Conservation (phyloP, 2,797 vertebrate species). For the Lates japonicus region DNA sequence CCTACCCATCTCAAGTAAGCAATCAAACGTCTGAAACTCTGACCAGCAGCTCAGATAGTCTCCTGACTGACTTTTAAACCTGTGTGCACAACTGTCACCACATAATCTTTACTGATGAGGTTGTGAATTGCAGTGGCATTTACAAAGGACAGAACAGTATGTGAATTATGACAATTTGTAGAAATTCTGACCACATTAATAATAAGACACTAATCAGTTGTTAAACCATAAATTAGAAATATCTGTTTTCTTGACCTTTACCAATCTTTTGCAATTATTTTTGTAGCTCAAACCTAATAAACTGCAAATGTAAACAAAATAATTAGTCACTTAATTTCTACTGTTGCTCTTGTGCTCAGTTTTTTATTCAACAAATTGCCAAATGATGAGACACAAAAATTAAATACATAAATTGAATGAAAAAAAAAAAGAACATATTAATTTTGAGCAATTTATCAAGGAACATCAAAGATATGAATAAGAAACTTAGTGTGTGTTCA, state of each 20-base stretch:
- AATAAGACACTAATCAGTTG: neutral
- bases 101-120: neutral
- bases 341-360: too few species aligned
- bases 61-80: neutral
- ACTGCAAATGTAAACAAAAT: neutral
- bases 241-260: neutral
- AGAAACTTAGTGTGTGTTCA: too few species aligned
- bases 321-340: too few species aligned
- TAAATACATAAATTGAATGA: neutral
- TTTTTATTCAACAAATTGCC: neutral
- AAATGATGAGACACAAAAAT: neutral
- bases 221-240: neutral
- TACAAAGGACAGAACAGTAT: neutral
- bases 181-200: neutral
- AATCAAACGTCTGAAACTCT: conserved; percentile 23
- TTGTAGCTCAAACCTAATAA: neutral
- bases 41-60: conserved; percentile 12
- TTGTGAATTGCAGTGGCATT: conserved; percentile 4
- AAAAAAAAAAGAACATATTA: too few species aligned
- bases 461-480: too few species aligned
- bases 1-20: conserved; percentile 29
- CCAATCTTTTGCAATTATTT: neutral
- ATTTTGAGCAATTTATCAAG: too few species aligned
- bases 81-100: neutral
- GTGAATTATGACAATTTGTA: neutral